Percentiles rank a stretch among this genome's conserved stretches.
These are phyloP conservation scores for Oligia fasciuncula DNA, from an alignment of 2,888 invertebrate genomes.

Conservation along the genomic window DNA sequence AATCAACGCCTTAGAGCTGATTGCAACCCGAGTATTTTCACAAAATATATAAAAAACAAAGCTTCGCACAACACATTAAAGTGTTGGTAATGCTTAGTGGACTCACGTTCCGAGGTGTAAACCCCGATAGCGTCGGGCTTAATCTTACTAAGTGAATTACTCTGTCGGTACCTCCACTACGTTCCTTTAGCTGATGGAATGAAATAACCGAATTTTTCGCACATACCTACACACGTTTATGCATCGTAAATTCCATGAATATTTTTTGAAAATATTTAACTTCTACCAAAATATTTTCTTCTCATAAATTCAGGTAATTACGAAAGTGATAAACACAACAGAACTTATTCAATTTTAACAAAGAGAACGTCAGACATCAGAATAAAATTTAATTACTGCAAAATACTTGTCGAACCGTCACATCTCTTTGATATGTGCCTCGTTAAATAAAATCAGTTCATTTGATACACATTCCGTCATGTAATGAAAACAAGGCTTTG, in stretches of 20 bases:
- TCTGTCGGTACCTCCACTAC: conserved; percentile 56
- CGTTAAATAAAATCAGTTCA: conserved; percentile 62
- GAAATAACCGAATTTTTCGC: conserved; percentile 54
- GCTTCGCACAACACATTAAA: conserved; percentile 60
- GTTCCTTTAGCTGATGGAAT: conserved; percentile 56
- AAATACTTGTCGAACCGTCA: conserved; percentile 46
- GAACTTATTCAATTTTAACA: conserved; percentile 46
- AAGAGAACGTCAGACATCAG: conserved; percentile 22
- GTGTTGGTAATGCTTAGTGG: conserved; percentile 69
- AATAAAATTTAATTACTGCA: conserved; percentile 56
- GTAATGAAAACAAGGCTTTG: conserved; percentile 48
- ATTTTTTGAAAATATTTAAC: conserved; percentile 19
- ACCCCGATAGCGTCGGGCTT: conserved; percentile 76
- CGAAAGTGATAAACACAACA: conserved; percentile 35
- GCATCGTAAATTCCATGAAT: conserved; percentile 6
- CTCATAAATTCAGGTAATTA: conserved; percentile 22
- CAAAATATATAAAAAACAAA: conserved; percentile 62
- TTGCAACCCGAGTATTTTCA: conserved; percentile 54
- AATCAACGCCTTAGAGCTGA: conserved; percentile 50
- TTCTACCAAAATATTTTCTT: conserved; percentile 19
- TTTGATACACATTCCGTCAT: conserved; percentile 47
- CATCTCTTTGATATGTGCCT: conserved; percentile 51
- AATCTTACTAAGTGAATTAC: conserved; percentile 85
- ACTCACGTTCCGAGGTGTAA: conserved; percentile 79
- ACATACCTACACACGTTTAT: conserved; percentile 26